Percentiles rank a stretch among this genome's conserved stretches.
Evolutionary conservation across 1,140 invertebrate genomes (phyloP).

Genomic region (Pseudomyrmex pallidus): DNA sequence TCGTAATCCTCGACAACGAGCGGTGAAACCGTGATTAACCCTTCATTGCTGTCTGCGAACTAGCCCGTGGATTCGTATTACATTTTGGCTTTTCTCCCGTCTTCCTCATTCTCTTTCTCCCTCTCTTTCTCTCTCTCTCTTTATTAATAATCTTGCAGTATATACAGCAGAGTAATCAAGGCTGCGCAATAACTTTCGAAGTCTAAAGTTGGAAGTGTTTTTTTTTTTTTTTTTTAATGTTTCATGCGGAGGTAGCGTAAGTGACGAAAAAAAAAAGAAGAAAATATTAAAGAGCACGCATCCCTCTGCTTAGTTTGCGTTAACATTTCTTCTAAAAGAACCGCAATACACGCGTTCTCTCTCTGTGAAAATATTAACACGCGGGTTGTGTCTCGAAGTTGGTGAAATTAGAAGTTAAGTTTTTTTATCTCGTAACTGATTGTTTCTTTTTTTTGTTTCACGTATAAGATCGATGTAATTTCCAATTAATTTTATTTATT

Average conservation of each 20-base stretch:
- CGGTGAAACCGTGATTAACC: constrained; percentile 49
- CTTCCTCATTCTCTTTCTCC: too few relatives aligned
- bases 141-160: neutral
- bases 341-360: too few relatives aligned
- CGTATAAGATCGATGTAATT: neutral
- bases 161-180: neutral
- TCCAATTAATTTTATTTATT: neutral
- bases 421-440: neutral
- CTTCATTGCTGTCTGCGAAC: constrained; percentile 46
- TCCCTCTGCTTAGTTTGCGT: too few relatives aligned
- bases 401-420: neutral
- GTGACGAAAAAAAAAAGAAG: too few relatives aligned
- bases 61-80: constrained; percentile 29
- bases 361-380: too few relatives aligned
- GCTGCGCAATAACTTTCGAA: neutral
- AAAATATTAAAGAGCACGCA: too few relatives aligned
- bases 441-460: neutral
- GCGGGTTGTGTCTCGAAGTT: too few relatives aligned
- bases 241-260: too few relatives aligned
- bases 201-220: neutral
- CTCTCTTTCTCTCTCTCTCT: constrained; percentile 1
- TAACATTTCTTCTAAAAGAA: too few relatives aligned
- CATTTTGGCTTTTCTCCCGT: too few relatives aligned
- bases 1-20: constrained; percentile 62
- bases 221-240: neutral